These are phyloP conservation scores for Seriola rivoliana DNA, from an alignment of 2,113 vertebrate species.

Conservation along the genomic window DNA sequence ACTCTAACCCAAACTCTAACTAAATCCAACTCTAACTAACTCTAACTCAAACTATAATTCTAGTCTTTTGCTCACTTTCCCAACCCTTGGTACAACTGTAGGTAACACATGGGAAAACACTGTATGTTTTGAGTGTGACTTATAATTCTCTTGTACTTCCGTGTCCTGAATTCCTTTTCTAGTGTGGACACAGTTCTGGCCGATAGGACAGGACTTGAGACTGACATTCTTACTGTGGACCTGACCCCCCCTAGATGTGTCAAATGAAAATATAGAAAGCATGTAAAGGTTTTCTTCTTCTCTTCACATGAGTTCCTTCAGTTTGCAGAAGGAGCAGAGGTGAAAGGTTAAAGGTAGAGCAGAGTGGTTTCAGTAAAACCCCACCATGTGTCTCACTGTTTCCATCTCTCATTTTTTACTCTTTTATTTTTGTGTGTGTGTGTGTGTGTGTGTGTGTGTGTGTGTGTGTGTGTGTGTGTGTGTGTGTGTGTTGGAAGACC, in stretches of 20 bases:
- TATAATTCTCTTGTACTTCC: background rate
- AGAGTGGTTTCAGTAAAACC: slow-evolving; percentile 56
- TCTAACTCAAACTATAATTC: too few species aligned
- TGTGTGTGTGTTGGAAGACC: too few species aligned
- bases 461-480: too few species aligned
- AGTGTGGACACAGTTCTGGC: background rate
- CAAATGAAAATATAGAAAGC: slow-evolving; percentile 13
- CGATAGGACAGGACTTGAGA: background rate
- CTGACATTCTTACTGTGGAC: background rate
- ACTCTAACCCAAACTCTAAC: background rate
- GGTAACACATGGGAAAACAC: background rate
- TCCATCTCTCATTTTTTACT: slow-evolving; percentile 35
- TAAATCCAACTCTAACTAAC: too few species aligned
- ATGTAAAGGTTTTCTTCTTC: slow-evolving; percentile 14
- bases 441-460: background rate
- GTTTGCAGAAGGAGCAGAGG: slow-evolving; percentile 35
- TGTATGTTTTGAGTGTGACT: background rate
- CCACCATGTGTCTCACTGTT: slow-evolving; percentile 35
- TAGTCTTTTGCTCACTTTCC: background rate
- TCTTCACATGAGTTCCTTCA: slow-evolving; percentile 1
- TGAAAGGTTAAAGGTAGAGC: slow-evolving; percentile 64
- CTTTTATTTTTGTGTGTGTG: slow-evolving; percentile 32
- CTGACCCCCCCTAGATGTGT: slow-evolving; percentile 4
- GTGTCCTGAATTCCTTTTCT: background rate
- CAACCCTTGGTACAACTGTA: background rate